These are phyloP conservation scores for Calephelis perditalis DNA, from an alignment of 2,888 invertebrate genomes.

Conservation along the genomic window DNA sequence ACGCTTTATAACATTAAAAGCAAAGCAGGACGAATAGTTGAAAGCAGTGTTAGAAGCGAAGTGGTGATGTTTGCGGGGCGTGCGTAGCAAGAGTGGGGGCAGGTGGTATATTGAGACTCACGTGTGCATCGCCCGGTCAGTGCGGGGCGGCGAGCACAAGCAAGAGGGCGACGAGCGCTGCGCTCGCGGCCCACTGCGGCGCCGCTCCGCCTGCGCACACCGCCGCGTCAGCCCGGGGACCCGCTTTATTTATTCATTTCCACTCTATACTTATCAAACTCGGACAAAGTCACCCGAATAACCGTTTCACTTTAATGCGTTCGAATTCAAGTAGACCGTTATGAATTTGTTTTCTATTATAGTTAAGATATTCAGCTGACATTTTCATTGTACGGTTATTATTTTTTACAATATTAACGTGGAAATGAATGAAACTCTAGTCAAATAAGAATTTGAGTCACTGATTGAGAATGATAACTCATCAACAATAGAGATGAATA, in stretches of 20 bases:
- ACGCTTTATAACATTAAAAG: slow-evolving; percentile 15
- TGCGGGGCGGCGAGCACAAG: slow-evolving; percentile 66
- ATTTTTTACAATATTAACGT: background rate
- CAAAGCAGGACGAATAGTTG: slow-evolving; percentile 14
- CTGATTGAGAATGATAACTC: background rate
- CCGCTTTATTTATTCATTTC: slow-evolving; percentile 27
- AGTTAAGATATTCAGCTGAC: no score
- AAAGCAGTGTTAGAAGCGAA: slow-evolving; percentile 23
- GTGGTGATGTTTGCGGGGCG: slow-evolving; percentile 29
- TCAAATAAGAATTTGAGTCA: background rate
- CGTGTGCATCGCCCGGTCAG: slow-evolving; percentile 70
- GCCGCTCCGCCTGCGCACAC: slow-evolving; percentile 69
- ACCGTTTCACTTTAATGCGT: no score
- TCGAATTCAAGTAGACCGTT: background rate
- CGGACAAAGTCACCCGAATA: background rate
- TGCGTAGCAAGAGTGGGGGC: slow-evolving; percentile 21
- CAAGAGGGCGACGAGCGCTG: slow-evolving; percentile 58
- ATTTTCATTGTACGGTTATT: no score
- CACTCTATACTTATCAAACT: slow-evolving; percentile 27
- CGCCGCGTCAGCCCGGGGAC: slow-evolving; percentile 42
- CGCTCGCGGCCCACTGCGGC: slow-evolving; percentile 55
- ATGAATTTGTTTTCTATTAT: no score
- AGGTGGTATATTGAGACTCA: slow-evolving; percentile 49
- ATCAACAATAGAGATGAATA: slow-evolving; percentile 22
- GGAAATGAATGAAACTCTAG: slow-evolving; percentile 16